Base-by-base conservation (phyloP, 37 sponge, comb jelly and placozoan species). In the Theonella swinhoei region DNA sequence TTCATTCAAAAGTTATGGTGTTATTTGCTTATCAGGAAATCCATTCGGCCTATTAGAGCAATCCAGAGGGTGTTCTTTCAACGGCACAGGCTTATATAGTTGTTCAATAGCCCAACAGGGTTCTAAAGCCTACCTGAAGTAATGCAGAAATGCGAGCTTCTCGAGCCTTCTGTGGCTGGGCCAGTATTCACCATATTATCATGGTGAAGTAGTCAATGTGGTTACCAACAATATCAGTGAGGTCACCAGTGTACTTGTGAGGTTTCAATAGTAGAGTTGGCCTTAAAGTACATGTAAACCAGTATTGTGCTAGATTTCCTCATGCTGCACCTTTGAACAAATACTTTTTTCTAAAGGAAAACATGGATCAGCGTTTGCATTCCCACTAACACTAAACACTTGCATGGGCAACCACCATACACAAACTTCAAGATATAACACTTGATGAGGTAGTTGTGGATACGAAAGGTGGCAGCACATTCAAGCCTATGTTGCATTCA, bases 401-500 rank as follows among this genome's bases (percentile, higher is more conserved):
- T 30, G 80, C n/a, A 30, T 68, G 42, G 68, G 70, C 70, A 19
- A 82, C 66, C 72, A 76, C 75, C 64, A 82, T 81, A 64, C 74
- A 60, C 42, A 75, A 75, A 75, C 60, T 75, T n/a, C 76, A 75
- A 26, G 76, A 61, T 4, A 9, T 75, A 30, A 75, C 76, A 75
- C 11, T 75, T n/a, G 76, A 75, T 26, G 38, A 28, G 14, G 67
- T 81, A 77, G 83, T 81, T 79, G 71, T 74, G 23, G 74, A 85
- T n/a, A 69, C 39, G 86, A 77, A 62, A 26, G 76, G 76, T 43
- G 32, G 8, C 34, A 14, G 73, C 4, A 63, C 42, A 64, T 58
- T 9, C 76, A 75, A 26, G 32, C 32, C 17, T 75, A 75, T 75
- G 76, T 75, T 29, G 76, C 76, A 11, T 54, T 75, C 26, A 75